Conservation (phyloP, 2,888 invertebrate species). For the Hipparchia semele region DNA sequence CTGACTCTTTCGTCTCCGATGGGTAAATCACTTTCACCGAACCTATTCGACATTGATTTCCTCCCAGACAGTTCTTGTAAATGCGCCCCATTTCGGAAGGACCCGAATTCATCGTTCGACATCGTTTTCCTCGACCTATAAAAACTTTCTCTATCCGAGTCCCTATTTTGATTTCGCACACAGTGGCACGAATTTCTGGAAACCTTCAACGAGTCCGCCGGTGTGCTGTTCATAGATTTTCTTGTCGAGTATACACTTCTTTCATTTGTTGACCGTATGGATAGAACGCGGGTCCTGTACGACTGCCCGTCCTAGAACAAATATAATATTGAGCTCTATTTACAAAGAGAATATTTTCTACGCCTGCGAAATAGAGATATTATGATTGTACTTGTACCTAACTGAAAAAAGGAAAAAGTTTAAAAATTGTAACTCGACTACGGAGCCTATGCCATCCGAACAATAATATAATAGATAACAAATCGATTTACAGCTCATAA, state of each 20-base stretch:
- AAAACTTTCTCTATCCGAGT: constrained; percentile 56
- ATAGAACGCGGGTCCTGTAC: constrained; percentile 70
- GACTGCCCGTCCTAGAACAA: constrained; percentile 70
- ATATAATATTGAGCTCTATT: not conserved
- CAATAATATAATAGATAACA: too few species aligned
- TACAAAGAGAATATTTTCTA: not conserved
- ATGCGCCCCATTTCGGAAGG: constrained; percentile 47
- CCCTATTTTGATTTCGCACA: constrained; percentile 53
- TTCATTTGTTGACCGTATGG: constrained; percentile 74
- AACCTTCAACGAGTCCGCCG: constrained; percentile 58
- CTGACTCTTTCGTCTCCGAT: constrained; percentile 71
- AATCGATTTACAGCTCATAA: too few species aligned
- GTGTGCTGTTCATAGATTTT: constrained; percentile 65
- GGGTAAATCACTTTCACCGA: constrained; percentile 54
- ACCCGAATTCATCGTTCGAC: constrained; percentile 49
- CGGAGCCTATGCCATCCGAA: too few species aligned
- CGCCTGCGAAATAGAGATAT: not conserved
- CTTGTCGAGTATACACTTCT: constrained; percentile 65
- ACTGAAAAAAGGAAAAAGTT: too few species aligned
- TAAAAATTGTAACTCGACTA: too few species aligned
- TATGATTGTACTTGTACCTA: not conserved
- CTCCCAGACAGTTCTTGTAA: constrained; percentile 41
- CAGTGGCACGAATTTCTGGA: constrained; percentile 63
- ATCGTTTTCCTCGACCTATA: constrained; percentile 53
- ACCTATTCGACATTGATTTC: constrained; percentile 49